These are phyloP conservation scores for Lysandra coridon DNA, from an alignment of 2,888 invertebrate genomes.

Conservation along the genomic window DNA sequence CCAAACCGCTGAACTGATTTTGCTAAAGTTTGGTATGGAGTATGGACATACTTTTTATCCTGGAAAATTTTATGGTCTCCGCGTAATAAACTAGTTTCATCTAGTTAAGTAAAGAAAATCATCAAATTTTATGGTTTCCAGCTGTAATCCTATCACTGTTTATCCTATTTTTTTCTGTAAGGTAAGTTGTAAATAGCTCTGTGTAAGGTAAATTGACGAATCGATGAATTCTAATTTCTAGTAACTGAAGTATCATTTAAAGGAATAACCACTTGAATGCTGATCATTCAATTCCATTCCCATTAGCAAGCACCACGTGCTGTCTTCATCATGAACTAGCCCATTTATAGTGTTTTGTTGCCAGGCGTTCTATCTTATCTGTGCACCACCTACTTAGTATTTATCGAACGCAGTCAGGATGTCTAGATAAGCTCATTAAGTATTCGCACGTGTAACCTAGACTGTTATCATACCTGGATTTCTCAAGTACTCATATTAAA, in stretches of 20 bases:
- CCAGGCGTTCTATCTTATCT: constrained; percentile 26
- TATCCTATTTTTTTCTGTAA: no score
- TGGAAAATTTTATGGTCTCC: no score
- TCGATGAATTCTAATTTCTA: background rate
- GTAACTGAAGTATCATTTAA: no score
- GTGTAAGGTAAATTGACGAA: background rate
- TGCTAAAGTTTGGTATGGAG: no score
- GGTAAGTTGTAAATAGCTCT: no score
- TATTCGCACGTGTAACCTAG: constrained; percentile 30
- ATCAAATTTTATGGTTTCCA: no score
- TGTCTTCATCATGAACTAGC: background rate
- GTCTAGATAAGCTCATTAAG: constrained; percentile 25
- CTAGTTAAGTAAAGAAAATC: no score
- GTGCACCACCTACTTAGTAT: constrained; percentile 7
- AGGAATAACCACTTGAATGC: background rate
- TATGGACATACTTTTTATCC: no score
- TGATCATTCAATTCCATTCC: background rate
- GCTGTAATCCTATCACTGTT: no score
- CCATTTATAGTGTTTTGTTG: constrained; percentile 9
- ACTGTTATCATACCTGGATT: constrained; percentile 20
- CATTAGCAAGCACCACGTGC: background rate
- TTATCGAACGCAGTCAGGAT: constrained; percentile 25
- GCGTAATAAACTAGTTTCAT: no score
- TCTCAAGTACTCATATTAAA: background rate
- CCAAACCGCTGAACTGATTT: no score